Conservation (phyloP, 1,140 invertebrate species). For the Antheraea mylitta region DNA sequence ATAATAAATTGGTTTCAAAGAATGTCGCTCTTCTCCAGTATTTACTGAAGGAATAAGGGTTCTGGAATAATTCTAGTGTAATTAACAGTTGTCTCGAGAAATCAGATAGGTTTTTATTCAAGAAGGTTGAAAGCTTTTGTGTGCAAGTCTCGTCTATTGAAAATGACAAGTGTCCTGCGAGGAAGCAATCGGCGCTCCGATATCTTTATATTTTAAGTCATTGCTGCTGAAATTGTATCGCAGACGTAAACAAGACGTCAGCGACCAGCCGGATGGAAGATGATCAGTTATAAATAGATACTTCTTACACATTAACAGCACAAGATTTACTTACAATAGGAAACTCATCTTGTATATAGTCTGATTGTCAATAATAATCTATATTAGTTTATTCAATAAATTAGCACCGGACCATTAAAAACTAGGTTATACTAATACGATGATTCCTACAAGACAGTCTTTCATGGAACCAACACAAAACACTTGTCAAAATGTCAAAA, state of each 20-base stretch:
- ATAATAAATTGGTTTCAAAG: too few relatives aligned
- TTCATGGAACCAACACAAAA: constrained; percentile 11
- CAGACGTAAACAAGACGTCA: constrained; percentile 62
- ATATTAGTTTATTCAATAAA: constrained; percentile 28
- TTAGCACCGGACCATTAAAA: constrained; percentile 61
- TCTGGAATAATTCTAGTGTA: not conserved
- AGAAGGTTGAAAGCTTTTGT: not conserved
- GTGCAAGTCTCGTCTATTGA: not conserved
- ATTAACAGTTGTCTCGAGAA: not conserved
- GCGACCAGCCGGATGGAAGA: constrained; percentile 33
- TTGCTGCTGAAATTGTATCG: constrained; percentile 15
- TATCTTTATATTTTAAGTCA: constrained; percentile 9
- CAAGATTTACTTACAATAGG: constrained; percentile 64
- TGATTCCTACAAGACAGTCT: constrained; percentile 26
- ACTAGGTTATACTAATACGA: constrained; percentile 40
- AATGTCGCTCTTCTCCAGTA: too few relatives aligned
- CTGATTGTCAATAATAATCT: constrained; percentile 25
- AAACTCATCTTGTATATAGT: constrained; percentile 62
- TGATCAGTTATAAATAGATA: constrained; percentile 51
- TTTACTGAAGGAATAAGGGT: not conserved
- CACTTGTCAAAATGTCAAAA: constrained; percentile 23
- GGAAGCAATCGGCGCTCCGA: not conserved
- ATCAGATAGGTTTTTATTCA: not conserved
- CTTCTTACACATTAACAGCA: constrained; percentile 13
- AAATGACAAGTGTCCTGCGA: not conserved